Percentiles rank a stretch among this genome's conserved stretches.
phyloP scores from a whole-genome alignment of 2,113 vertebrate species.

The Myotis yumanensis region DNA sequence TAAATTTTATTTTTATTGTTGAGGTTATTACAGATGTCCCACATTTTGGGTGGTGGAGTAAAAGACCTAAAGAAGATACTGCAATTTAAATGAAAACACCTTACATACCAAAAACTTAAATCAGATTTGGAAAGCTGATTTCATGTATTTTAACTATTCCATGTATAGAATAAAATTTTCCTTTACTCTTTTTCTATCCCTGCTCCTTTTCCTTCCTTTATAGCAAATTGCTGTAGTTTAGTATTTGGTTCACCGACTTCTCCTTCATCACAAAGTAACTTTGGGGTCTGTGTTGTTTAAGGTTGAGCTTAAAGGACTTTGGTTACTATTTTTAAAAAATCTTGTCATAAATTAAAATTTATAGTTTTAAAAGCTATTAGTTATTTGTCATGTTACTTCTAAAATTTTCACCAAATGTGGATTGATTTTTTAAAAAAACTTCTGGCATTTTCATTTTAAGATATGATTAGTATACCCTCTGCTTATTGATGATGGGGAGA shows the following conservation, averaged over 20 bases:
- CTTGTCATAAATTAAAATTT: slow-evolving; percentile 56
- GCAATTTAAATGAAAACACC: slow-evolving; percentile 76
- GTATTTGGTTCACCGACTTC: slow-evolving; percentile 79
- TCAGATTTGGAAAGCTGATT: slow-evolving; percentile 52
- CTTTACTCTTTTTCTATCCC: slow-evolving; percentile 67
- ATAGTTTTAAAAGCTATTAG: slow-evolving; percentile 53
- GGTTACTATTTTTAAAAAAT: slow-evolving; percentile 66
- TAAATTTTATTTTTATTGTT: not conserved
- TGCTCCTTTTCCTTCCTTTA: slow-evolving; percentile 78
- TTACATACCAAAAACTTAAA: slow-evolving; percentile 39
- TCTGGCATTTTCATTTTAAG: slow-evolving; percentile 60
- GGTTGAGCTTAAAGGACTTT: slow-evolving; percentile 89
- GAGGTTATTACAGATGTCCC: too few relatives aligned
- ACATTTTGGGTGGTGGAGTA: not conserved
- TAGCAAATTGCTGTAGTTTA: slow-evolving; percentile 82
- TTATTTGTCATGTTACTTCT: slow-evolving; percentile 59
- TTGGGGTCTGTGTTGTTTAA: slow-evolving; percentile 82
- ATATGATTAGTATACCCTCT: slow-evolving; percentile 59
- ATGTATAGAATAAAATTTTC: slow-evolving; percentile 85
- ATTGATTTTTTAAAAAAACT: slow-evolving; percentile 49
- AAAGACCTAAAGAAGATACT: slow-evolving; percentile 69
- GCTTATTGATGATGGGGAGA: slow-evolving; percentile 61
- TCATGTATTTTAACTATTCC: slow-evolving; percentile 74
- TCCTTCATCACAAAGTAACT: slow-evolving; percentile 80
- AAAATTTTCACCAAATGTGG: slow-evolving; percentile 57